Conservation (phyloP, 2,113 vertebrate genomes). For the Muscicapa adusta region DNA sequence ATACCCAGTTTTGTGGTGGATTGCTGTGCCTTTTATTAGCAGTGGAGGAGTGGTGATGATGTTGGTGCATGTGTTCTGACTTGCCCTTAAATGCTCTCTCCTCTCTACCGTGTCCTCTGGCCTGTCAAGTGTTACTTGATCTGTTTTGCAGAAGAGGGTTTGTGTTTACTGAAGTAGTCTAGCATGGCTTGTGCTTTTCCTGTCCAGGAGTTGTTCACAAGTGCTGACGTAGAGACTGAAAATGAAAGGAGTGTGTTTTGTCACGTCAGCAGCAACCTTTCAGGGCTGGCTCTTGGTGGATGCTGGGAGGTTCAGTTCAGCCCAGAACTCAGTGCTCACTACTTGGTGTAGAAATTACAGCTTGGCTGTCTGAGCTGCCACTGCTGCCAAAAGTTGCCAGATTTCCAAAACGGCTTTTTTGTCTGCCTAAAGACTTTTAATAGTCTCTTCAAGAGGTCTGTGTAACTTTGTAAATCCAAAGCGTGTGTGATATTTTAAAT, state of each 20-base stretch:
- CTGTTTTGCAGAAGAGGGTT: not conserved
- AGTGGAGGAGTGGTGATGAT: not conserved
- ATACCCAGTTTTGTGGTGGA: not conserved
- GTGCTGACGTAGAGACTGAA: not conserved
- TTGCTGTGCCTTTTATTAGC: not conserved
- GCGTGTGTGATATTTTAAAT: fast-evolving
- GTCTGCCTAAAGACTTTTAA: not conserved
- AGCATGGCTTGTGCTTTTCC: not conserved
- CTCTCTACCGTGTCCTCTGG: not conserved
- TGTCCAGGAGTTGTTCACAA: not conserved
- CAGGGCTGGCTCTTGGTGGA: not conserved
- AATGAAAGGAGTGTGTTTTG: not conserved
- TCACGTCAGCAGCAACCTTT: not conserved
- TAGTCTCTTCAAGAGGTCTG: not conserved
- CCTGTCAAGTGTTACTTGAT: not conserved
- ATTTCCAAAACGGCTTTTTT: not conserved
- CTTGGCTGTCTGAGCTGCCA: not conserved
- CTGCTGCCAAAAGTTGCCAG: not conserved
- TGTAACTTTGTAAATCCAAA: not conserved
- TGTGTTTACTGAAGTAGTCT: not conserved
- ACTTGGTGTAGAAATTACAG: not conserved
- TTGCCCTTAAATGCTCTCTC: not conserved
- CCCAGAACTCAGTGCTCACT: not conserved
- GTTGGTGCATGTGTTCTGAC: not conserved
- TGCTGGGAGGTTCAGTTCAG: not conserved